Percentiles rank a stretch among this genome's conserved stretches.
Evolutionary conservation across 1,140 invertebrate species (phyloP).

Genomic region (Lucilia sericata): DNA sequence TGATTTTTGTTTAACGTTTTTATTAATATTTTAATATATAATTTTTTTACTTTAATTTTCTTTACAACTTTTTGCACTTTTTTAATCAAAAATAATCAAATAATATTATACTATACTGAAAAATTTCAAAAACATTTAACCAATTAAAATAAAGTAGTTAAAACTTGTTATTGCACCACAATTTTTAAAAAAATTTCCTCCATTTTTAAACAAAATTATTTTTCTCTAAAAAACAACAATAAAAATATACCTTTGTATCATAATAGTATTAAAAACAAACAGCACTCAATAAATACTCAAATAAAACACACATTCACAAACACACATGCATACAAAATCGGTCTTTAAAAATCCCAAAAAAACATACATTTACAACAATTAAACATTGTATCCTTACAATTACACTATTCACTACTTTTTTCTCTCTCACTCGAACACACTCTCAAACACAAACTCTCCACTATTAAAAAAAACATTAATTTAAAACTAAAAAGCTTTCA

Average conservation of each 20-base stretch:
- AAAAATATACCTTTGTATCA: constrained; percentile 4
- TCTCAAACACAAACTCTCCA: not conserved
- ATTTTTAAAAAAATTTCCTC: not conserved
- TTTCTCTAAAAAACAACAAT: not conserved
- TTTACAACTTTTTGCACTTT: not conserved
- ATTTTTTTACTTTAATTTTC: not conserved
- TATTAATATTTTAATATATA: not conserved
- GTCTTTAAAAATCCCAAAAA: not conserved
- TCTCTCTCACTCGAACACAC: not conserved
- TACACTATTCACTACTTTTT: not conserved
- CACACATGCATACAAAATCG: not conserved
- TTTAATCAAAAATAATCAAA: not conserved
- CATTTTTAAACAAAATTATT: not conserved
- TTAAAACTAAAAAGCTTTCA: constrained; percentile 21
- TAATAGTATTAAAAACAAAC: not conserved
- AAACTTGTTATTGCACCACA: constrained; percentile 26
- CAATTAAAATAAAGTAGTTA: constrained; percentile 20
- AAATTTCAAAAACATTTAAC: not conserved
- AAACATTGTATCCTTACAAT: not conserved
- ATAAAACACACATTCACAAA: not conserved
- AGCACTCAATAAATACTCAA: not conserved
- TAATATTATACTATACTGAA: not conserved
- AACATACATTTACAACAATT: not conserved
- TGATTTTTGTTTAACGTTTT: not conserved
- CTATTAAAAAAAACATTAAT: not conserved